Evolutionary conservation across 2,113 vertebrate species (phyloP), one percentile per base, ranked within the genome.

Genomic region (Echinops telfairi): DNA sequence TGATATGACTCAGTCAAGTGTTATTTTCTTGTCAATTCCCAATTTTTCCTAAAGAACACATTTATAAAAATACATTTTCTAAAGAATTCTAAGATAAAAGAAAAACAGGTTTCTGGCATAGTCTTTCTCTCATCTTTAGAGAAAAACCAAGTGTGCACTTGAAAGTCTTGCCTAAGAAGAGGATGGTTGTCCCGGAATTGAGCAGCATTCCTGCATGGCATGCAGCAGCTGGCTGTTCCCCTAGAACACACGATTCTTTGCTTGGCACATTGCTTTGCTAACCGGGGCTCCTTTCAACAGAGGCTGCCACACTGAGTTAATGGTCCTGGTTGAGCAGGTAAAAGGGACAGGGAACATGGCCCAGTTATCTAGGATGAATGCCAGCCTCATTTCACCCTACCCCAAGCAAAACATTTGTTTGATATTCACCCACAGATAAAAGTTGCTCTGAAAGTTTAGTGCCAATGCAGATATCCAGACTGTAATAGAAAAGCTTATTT

Each of bases 261-360:
- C 36, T 68, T 89, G 53, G 66, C 88, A 62, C 85, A 47, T 27
- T 82, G 83, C 29, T 92, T 94, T 89, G 60, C 1, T 27, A 94
- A 95, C 62, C 62, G 27, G 25, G 83, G 47, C 25, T 85, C 40
- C 94, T 95, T 91, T 92, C 84, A 86, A 86, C 84, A 85, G 40
- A 93, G 84, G 81, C 83, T 96, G 38, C 43, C 81, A 79, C 58
- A 27, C 81, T 0, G 76, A 94, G 86, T 95, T 95, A 96, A 97
- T 82, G 83, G 86, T 43, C 17, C 31, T 53, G 71, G 84, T 60
- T 84, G 92, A 96, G 88, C 31, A 62, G 81, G 86, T 96, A 38
- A 88, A 79, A 76, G 62, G 47, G 92, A 90, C 64, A 62, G 80
- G 0, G 0, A 97, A 94, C 19, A 86, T 90, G 93, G 71, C 4